Evolutionary conservation across 2,797 vertebrate species (phyloP), one percentile per base, ranked within the genome.

Genomic region (Nothura maculosa): DNA sequence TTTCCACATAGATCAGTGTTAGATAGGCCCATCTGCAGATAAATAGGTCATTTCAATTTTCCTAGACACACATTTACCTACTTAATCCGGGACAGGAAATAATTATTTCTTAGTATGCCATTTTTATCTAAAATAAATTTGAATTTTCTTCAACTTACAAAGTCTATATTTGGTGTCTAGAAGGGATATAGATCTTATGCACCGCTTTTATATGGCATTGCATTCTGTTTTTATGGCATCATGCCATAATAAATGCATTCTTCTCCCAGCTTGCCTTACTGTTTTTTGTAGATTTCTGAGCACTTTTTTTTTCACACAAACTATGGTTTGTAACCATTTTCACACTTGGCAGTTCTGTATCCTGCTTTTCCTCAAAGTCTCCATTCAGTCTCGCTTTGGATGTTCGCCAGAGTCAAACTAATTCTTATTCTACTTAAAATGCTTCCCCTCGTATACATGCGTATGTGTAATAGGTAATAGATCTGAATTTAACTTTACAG

Each of bases 281-380:
- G 21, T 5, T 61, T 50, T 34, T 3, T 52, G 42, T 45, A 57
- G 40, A 62, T 69, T 87, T 72, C 54, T 92, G 81, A 94, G 66
- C 36, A n/a, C 34, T 83, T 96, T 92, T 47, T 47, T 48, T 94
- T 22, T 5, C 22, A 63, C 28, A 90, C 77, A 79, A 97, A 73
- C 60, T 86, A 69, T 93, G 87, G 0, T 86, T 97, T 97, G 89
- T 97, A 96, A 92, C 86, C 88, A 90, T 96, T 97, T 97, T 96
- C 78, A 94, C 90, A 94, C 92, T 97, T 97, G 93, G 93, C 92
- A 97, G 86, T 94, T 93, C 95, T 90, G 68, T 63, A 93, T 96
- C 95, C 90, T 97, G 93, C 73, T 92, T 96, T 97, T 92, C 92
- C 94, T 98, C 77, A 97, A 98, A 97, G 93, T 97, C 91, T 97